Evolutionary conservation across 2,113 vertebrate genomes (phyloP), one percentile per base, ranked within the genome.

Genomic region (Addax nasomaculatus): DNA sequence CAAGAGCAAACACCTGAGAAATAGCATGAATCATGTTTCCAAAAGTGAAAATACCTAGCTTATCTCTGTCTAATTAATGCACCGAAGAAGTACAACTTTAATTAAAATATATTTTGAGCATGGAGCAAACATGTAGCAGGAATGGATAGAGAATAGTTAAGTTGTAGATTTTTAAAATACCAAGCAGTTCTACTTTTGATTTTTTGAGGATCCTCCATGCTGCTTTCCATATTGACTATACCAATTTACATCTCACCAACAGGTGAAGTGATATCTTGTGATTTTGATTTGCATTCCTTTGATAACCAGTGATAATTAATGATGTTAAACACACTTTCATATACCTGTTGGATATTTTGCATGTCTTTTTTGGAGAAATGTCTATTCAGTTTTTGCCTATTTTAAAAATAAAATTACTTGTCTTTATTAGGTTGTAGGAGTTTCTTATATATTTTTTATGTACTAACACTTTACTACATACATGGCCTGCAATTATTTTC

Each of bases 91-190:
- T 51, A 92, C 39, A 97, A 94, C 33, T 95, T 95, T 93, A 97
- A 96, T 96, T 96, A 93, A 97, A 97, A 96, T 86, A 51, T 1
- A 92, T 29, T 89, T 84, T 96, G 87, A 83, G 21, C 30, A 95
- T 83, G 45, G 79, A 96, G 57, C 53, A 43, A 94, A 89, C 36
- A 94, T 55, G 47, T 29, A 73, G 14, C 12, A 89, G 5, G 8
- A 85, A 64, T 73, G 25, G 39, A 51, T 51, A 80, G 17, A 25
- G 25, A 76, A 25, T 60, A 30, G 23, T 1, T 93, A 15, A 62
- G 47, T 16, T 90, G 29, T 62, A 2, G 39, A 84, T 86, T 95
- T 94, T n/a, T 85, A 93, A 96, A 79, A 64, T 51, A 36, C 29
- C 62, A 39, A 80, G 12, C n/a, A 90, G 30, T 53, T 84, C 10